phyloP scores from a whole-genome alignment of 2,888 invertebrate species.

The Malthinus seriepunctatus region DNA sequence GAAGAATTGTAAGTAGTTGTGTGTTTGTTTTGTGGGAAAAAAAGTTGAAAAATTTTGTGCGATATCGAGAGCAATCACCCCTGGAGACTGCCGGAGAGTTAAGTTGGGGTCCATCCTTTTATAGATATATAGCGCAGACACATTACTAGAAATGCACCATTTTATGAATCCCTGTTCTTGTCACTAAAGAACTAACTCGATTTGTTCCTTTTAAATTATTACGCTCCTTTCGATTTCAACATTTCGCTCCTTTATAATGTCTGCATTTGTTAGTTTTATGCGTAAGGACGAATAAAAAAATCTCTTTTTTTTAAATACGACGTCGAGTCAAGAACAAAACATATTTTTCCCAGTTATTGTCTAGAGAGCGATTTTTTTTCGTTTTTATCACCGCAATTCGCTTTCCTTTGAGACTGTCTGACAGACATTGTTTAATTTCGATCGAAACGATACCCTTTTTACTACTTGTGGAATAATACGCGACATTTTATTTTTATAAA shows the following conservation, averaged over 20 bases:
- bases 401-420: neutral
- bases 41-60: constrained; percentile 20
- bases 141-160: constrained; percentile 41
- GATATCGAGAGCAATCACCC: constrained; percentile 29
- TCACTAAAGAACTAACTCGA: constrained; percentile 28
- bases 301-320: constrained; percentile 11
- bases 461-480: too few species aligned
- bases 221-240: constrained; percentile 21
- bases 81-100: constrained; percentile 4
- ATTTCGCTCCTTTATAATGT: constrained; percentile 15
- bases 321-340: constrained; percentile 9
- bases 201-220: constrained; percentile 27
- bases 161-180: constrained; percentile 35
- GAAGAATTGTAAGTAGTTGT: constrained; percentile 71
- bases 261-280: constrained; percentile 20
- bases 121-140: constrained; percentile 41
- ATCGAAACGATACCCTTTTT: neutral
- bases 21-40: constrained; percentile 22
- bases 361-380: constrained; percentile 8
- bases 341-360: constrained; percentile 15
- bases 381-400: constrained; percentile 1
- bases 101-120: constrained; percentile 29
- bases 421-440: constrained; percentile 5
- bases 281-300: constrained; percentile 11
- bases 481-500: too few species aligned